Evolutionary conservation across 2,797 vertebrate genomes (phyloP).

Genomic region (Phataginus tricuspis): DNA sequence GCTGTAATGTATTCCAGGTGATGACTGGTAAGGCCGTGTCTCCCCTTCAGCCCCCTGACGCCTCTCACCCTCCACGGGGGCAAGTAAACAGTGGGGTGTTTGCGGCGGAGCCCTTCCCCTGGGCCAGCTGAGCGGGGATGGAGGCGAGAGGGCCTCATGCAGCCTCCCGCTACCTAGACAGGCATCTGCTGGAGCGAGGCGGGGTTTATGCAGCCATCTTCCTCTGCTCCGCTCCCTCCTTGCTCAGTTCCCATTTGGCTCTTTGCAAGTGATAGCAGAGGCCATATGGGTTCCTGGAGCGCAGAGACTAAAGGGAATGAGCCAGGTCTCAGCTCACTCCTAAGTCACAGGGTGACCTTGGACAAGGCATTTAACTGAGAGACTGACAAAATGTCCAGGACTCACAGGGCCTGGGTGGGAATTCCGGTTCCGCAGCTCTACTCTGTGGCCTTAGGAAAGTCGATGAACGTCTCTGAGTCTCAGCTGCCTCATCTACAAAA

Average conservation of each 20-base stretch:
- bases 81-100: conserved; percentile 72
- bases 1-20: conserved; percentile 57
- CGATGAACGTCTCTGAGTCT: background rate
- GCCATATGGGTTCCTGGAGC: accelerated
- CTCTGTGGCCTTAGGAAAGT: background rate
- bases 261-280: background rate
- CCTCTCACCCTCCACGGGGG: conserved; percentile 17
- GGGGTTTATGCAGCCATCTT: too few relatives aligned
- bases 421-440: background rate
- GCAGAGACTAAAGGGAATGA: accelerated
- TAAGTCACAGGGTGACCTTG: background rate
- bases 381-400: background rate
- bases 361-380: background rate
- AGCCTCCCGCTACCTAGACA: background rate
- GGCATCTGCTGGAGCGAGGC: background rate
- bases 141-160: accelerated
- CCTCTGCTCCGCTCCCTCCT: too few relatives aligned
- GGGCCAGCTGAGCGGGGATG: background rate
- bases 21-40: background rate
- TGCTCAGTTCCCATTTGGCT: accelerated
- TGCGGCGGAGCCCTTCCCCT: background rate
- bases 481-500: background rate
- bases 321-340: background rate
- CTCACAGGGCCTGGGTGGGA: background rate
- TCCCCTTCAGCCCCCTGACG: background rate